phyloP scores from a whole-genome alignment of 2,113 vertebrate species.

The Mus spicilegus region DNA sequence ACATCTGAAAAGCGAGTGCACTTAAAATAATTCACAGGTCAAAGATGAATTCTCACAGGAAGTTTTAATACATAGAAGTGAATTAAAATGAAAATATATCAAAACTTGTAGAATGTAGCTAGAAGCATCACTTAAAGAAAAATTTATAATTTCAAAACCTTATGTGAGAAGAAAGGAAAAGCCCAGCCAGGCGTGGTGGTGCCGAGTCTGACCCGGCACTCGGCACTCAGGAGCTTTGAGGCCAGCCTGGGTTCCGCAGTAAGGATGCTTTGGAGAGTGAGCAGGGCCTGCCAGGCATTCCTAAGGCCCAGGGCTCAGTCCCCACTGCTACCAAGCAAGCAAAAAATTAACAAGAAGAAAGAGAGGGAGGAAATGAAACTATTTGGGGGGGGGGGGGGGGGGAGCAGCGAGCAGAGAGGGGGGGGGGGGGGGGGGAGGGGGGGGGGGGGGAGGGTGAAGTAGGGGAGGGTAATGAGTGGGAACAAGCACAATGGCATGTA shows the following conservation, averaged over 20 bases:
- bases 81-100: background rate
- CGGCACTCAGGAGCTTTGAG: background rate
- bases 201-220: background rate
- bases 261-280: background rate
- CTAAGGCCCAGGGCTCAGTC: no score
- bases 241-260: background rate
- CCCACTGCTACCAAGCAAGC: background rate
- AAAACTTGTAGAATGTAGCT: background rate
- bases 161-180: background rate
- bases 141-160: background rate
- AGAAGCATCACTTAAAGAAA: background rate
- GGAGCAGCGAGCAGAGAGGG: no score
- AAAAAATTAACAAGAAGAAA: background rate
- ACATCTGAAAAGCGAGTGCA: background rate
- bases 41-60: background rate
- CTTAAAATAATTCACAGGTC: background rate
- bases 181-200: background rate
- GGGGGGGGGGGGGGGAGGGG: fast-evolving
- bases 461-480: background rate
- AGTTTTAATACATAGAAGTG: background rate
- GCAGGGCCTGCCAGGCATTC: no score
- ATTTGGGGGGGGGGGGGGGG: background rate
- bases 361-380: background rate
- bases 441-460: no score
- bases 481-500: background rate